Evolutionary conservation across 2,113 vertebrate genomes (phyloP), one percentile per base, ranked within the genome.

Genomic region (Dasyprocta punctata): DNA sequence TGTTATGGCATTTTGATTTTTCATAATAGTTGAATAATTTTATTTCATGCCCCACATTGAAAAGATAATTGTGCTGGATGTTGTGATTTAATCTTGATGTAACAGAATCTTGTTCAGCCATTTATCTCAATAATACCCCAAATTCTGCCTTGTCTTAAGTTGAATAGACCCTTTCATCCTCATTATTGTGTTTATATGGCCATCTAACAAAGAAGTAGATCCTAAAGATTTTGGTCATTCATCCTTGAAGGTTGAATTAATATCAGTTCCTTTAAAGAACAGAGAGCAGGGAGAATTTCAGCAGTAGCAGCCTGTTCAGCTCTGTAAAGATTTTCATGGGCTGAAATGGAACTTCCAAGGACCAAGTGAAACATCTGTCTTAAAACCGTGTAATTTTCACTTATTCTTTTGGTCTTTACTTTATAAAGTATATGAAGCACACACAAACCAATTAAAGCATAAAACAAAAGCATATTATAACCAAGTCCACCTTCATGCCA

Each of bases 201-300:
- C 84, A 92, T 96, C 96, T 97, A 97, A 87, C 87, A 97, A 97
- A 97, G 89, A 95, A 95, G 94, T 95, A 93, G 89, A 77, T 97
- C 87, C 92, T 98, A 98, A 97, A 97, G 98, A 97, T 97, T 97
- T 98, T 97, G 96, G 63, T 96, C 87, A 95, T 95, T 98, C 97
- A 96, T 97, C 97, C 97, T 97, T 97, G 97, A 98, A 98, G 96
- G 95, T 82, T 97, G 92, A 97, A 95, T 97, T 98, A 97, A 97
- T 97, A 93, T 87, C 69, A 78, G 87, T 96, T 96, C 73, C 56
- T 95, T 93, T 97, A 97, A 94, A 95, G 75, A 94, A 96, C 81
- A 95, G 75, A 97, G 28, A 93, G 52, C 78, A 96, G 63, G 61
- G 86, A 83, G 41, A 94, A 89, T 92, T 92, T 93, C 63, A 93